Evolutionary conservation across 1,140 invertebrate genomes (phyloP).

Genomic region (Microvelia longipes): DNA sequence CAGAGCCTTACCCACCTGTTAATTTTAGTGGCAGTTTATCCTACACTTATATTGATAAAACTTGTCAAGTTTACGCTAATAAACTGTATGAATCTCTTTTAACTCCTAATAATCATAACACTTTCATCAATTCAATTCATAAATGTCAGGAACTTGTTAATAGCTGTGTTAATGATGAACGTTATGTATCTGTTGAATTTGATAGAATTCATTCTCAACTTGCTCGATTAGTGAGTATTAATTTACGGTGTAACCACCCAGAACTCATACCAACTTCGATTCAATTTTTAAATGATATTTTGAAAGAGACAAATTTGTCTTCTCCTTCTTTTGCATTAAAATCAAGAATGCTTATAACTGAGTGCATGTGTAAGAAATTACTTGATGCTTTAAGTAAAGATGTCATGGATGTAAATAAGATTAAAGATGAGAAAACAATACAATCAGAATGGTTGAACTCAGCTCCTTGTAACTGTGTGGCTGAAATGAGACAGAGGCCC

Average conservation of each 20-base stretch:
- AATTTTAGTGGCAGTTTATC: background rate
- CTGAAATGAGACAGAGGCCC: background rate
- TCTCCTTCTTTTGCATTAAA: no score
- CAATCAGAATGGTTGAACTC: background rate
- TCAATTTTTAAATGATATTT: no score
- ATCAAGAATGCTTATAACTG: no score
- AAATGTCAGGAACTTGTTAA: background rate
- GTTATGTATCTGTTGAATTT: background rate
- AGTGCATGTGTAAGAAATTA: background rate
- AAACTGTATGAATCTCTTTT: background rate
- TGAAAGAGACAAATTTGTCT: no score
- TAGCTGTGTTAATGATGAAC: background rate
- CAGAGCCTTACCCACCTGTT: no score
- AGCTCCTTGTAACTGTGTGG: background rate
- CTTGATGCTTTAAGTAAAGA: background rate
- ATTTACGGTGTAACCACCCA: no score
- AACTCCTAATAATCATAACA: no score
- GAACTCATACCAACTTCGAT: no score
- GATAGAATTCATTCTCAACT: background rate
- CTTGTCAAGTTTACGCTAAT: constrained; percentile 1
- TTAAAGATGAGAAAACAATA: background rate
- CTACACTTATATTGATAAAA: background rate
- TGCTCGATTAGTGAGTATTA: background rate
- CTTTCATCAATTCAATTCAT: background rate
- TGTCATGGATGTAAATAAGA: no score